Evolutionary conservation across 2,888 invertebrate genomes (phyloP).

Genomic region (Zaprionus lineosus): DNA sequence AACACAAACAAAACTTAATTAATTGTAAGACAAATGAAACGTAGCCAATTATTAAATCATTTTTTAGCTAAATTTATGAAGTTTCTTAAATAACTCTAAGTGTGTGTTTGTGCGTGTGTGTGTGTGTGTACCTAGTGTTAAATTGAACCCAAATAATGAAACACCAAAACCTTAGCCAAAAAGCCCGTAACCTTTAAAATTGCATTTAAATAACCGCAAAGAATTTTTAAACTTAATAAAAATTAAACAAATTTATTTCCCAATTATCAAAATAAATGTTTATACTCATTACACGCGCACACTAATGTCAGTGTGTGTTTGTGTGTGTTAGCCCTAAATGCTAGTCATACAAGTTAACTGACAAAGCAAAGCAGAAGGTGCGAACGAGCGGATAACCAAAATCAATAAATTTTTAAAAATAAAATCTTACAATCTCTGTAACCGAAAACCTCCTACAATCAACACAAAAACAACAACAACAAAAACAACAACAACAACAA

Average conservation of each 20-base stretch:
- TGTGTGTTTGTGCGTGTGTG: background rate
- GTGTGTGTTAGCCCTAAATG: constrained; percentile 12
- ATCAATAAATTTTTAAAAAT: constrained; percentile 50
- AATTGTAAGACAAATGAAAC: constrained; percentile 18
- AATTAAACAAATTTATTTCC: constrained; percentile 6
- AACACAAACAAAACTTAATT: constrained; percentile 4
- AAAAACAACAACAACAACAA: background rate
- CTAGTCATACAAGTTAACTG: constrained; percentile 21
- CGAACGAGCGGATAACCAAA: constrained; percentile 30
- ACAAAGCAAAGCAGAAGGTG: constrained; percentile 21
- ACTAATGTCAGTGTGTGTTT: constrained; percentile 1
- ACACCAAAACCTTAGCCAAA: no score
- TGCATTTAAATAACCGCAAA: constrained; percentile 55
- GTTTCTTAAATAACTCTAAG: constrained; percentile 3
- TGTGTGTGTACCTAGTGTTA: constrained; percentile 17
- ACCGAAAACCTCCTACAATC: background rate
- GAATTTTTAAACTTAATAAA: constrained; percentile 7
- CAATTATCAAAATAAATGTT: constrained; percentile 8
- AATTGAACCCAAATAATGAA: constrained; percentile 7
- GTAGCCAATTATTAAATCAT: constrained; percentile 36
- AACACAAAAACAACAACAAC: background rate
- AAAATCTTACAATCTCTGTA: constrained; percentile 17
- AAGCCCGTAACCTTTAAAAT: constrained; percentile 30
- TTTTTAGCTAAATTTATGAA: constrained; percentile 9
- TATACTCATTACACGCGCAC: no score